These are phyloP conservation scores for Erannis defoliaria DNA, from an alignment of 2,888 invertebrate genomes.

Conservation along the genomic window DNA sequence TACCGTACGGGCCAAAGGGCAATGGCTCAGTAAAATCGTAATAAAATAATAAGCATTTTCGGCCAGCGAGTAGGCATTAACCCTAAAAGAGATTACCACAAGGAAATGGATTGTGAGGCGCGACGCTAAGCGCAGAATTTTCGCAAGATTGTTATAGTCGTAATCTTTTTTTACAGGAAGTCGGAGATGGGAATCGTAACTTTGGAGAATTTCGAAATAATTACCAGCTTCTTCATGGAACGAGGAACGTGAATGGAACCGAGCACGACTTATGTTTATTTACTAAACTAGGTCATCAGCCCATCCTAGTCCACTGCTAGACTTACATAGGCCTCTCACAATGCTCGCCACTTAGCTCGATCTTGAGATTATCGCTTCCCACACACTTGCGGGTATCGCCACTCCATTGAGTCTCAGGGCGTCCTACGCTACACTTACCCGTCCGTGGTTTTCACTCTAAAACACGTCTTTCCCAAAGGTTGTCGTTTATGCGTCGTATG, in stretches of 20 bases:
- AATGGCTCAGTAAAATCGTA: constrained; percentile 49
- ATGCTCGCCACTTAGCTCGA: too few species aligned
- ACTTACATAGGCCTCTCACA: too few species aligned
- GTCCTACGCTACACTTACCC: too few species aligned
- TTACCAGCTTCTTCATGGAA: constrained; percentile 14
- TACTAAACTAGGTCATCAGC: too few species aligned
- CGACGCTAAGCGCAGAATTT: constrained; percentile 51
- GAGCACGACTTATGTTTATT: background rate
- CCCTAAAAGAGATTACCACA: constrained; percentile 58
- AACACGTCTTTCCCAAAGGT: too few species aligned
- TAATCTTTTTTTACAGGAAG: constrained; percentile 47
- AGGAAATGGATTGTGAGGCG: constrained; percentile 53
- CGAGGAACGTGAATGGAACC: background rate
- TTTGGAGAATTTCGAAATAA: constrained; percentile 33
- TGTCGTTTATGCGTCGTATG: too few species aligned
- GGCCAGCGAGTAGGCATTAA: constrained; percentile 53
- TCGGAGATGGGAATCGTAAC: constrained; percentile 38
- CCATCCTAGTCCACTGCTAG: too few species aligned
- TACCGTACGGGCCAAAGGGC: constrained; percentile 39
- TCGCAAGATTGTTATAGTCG: constrained; percentile 39
- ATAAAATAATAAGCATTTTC: constrained; percentile 50
- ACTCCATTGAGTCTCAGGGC: too few species aligned
- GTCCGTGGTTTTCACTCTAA: too few species aligned
- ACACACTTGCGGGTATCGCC: too few species aligned
- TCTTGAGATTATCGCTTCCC: too few species aligned